These are phyloP conservation scores for Stomatorhinus walkeri DNA, from an alignment of 2,797 vertebrate genomes.

Conservation along the genomic window DNA sequence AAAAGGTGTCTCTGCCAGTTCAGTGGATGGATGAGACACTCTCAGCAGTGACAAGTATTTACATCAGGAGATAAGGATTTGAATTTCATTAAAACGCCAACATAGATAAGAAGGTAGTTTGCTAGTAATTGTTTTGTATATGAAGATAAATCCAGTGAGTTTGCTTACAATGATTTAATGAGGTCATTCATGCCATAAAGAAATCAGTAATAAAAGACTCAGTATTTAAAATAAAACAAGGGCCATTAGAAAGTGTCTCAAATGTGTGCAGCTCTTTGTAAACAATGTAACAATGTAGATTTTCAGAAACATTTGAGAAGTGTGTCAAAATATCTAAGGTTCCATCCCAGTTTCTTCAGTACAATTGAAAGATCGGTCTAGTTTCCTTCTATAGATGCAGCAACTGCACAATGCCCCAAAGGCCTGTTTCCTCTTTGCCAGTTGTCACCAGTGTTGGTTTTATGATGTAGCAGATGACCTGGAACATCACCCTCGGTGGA, in stretches of 20 bases:
- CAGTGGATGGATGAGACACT: background rate
- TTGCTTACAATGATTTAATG: conserved; percentile 9
- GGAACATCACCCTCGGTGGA: background rate
- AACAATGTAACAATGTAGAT: background rate
- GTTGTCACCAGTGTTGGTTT: background rate
- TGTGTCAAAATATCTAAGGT: background rate
- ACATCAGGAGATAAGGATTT: background rate
- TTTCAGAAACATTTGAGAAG: background rate
- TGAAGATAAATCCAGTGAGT: background rate
- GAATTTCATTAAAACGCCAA: background rate
- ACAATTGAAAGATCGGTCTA: background rate
- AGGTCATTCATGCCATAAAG: background rate
- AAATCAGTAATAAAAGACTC: background rate
- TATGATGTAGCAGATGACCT: background rate
- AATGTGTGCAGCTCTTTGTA: background rate
- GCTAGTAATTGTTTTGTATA: background rate
- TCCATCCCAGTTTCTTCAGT: background rate
- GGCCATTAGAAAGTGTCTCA: background rate
- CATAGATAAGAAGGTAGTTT: background rate
- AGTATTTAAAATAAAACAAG: background rate
- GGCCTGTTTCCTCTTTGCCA: background rate
- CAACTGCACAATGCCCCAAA: background rate
- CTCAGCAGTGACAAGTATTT: background rate
- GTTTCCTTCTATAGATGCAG: background rate
- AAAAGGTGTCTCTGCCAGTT: background rate